These are phyloP conservation scores for Synanthedon vespiformis DNA, from an alignment of 2,888 invertebrate genomes.

Conservation along the genomic window DNA sequence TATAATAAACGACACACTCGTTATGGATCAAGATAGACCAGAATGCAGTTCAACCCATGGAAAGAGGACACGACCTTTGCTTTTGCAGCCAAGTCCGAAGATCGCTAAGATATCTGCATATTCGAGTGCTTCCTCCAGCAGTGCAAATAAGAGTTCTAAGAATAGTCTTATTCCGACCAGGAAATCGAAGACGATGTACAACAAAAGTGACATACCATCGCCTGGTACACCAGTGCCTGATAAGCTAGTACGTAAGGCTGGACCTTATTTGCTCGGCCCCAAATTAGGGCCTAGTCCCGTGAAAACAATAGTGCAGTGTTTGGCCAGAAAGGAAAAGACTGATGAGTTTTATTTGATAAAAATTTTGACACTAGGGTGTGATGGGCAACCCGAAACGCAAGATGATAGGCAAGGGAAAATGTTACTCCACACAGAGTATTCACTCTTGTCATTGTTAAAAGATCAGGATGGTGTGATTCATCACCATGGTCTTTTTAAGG, in stretches of 20 bases:
- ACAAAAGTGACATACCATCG: constrained; percentile 50
- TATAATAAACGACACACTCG: neutral
- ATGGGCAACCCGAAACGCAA: constrained; percentile 73
- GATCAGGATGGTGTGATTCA: constrained; percentile 80
- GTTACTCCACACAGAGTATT: constrained; percentile 82
- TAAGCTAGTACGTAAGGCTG: constrained; percentile 71
- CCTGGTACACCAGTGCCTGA: constrained; percentile 66
- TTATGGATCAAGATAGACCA: constrained; percentile 56
- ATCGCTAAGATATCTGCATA: constrained; percentile 46
- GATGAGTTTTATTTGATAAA: constrained; percentile 79
- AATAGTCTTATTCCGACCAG: constrained; percentile 31
- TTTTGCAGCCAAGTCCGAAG: constrained; percentile 52
- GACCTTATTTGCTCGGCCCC: constrained; percentile 77
- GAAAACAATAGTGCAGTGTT: constrained; percentile 80
- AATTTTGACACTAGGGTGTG: constrained; percentile 67
- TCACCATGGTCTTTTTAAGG: constrained; percentile 82
- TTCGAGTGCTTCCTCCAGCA: constrained; percentile 36
- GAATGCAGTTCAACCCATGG: constrained; percentile 50
- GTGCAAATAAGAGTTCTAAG: constrained; percentile 38
- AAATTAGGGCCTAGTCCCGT: constrained; percentile 80
- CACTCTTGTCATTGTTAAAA: constrained; percentile 75
- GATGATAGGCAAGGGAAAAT: constrained; percentile 84
- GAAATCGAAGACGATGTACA: constrained; percentile 34
- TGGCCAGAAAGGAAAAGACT: constrained; percentile 77
- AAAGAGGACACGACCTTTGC: constrained; percentile 60